Percentiles rank a stretch among this genome's conserved stretches.
Conservation (phyloP, 2,113 vertebrate species). For the Heptranchias perlo region DNA sequence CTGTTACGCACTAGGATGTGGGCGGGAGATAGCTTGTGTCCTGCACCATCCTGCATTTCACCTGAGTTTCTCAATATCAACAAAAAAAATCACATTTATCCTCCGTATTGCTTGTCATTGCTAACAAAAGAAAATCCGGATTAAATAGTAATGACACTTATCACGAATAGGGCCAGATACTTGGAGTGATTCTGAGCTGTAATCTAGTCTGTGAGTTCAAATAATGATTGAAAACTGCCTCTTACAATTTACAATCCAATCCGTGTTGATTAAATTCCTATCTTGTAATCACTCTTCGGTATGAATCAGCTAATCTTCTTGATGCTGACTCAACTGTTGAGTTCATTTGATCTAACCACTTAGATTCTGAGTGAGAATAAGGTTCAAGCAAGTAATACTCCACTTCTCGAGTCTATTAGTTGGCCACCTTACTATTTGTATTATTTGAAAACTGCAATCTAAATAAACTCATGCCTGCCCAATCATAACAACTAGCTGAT, state of each 20-base stretch:
- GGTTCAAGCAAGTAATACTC: neutral
- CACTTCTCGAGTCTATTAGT: neutral
- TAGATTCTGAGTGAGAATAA: neutral
- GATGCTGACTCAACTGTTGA: neutral
- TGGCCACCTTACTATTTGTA: too few relatives aligned
- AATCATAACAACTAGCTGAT: too few relatives aligned
- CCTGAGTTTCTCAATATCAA: neutral
- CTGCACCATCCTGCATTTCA: neutral
- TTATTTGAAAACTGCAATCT: too few relatives aligned
- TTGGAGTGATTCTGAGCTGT: neutral
- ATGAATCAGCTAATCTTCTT: neutral
- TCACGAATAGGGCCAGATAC: neutral
- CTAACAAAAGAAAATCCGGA: neutral
- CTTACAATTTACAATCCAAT: neutral
- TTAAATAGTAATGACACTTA: neutral
- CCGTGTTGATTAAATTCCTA: neutral
- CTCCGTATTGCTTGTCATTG: neutral
- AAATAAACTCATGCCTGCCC: too few relatives aligned
- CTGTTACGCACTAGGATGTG: neutral
- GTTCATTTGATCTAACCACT: neutral
- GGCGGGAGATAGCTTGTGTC: neutral
- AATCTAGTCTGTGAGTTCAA: neutral
- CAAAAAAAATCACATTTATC: neutral
- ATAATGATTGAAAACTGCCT: neutral
- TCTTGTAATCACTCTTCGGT: neutral